These are phyloP conservation scores for Mola mola DNA, from an alignment of 2,113 vertebrate species.

Conservation along the genomic window DNA sequence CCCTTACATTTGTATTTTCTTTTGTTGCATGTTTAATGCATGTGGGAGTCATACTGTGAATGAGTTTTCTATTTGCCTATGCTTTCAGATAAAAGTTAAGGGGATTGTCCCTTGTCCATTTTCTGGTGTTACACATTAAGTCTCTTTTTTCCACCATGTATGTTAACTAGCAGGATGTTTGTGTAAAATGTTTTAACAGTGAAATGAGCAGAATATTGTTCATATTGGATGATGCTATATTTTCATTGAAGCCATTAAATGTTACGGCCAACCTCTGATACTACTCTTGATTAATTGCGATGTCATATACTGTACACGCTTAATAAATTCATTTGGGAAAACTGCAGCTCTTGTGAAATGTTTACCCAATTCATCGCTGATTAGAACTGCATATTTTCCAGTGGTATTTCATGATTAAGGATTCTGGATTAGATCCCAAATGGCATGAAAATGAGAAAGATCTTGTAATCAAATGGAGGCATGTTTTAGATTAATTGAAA, in stretches of 20 bases:
- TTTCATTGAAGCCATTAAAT: constrained; percentile 62
- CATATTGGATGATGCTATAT: constrained; percentile 54
- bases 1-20: constrained; percentile 31
- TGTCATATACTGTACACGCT: constrained; percentile 58
- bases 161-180: constrained; percentile 49
- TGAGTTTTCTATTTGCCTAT: constrained; percentile 31
- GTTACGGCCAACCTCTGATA: constrained; percentile 57
- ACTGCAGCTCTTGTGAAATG: constrained; percentile 48
- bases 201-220: constrained; percentile 47
- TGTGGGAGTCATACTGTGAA: constrained; percentile 14
- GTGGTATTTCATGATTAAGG: constrained; percentile 55
- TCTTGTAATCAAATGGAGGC: constrained; percentile 62
- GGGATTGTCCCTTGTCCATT: constrained; percentile 38
- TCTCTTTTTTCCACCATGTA: constrained; percentile 29
- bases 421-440: constrained; percentile 55
- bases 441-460: constrained; percentile 39
- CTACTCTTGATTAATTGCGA: constrained; percentile 62
- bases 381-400: constrained; percentile 40
- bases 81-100: constrained; percentile 32
- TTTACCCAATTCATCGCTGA: constrained; percentile 61
- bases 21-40: constrained; percentile 53
- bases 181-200: constrained; percentile 54
- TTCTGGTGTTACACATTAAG: constrained; percentile 38
- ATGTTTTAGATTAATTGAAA: constrained; percentile 65
- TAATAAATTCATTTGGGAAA: constrained; percentile 74